Conservation (phyloP, 1,140 invertebrate species). For the Eciton burchellii region DNA sequence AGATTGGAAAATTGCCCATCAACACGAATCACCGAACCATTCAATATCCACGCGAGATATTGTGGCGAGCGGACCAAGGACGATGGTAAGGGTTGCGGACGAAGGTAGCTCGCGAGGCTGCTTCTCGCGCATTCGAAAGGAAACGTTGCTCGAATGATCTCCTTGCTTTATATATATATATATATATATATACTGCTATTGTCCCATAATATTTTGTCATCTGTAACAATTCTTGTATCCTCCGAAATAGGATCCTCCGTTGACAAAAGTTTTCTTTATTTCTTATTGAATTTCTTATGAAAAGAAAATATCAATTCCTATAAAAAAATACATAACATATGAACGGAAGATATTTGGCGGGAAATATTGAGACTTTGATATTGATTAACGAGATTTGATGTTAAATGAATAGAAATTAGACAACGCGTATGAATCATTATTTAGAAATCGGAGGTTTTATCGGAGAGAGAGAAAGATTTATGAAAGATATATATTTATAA, state of each 20-base stretch:
- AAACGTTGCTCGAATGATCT: slow-evolving; percentile 58
- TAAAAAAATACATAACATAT: no score
- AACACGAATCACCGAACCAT: slow-evolving; percentile 70
- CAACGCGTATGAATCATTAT: no score
- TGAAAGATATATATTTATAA: not conserved
- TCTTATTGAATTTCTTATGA: no score
- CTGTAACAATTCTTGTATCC: not conserved
- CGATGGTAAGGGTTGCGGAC: slow-evolving; percentile 23
- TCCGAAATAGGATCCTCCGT: not conserved
- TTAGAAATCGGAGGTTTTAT: no score
- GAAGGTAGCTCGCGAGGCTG: not conserved
- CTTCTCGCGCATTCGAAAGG: slow-evolving; percentile 45
- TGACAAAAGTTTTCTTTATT: not conserved
- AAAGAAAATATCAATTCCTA: no score
- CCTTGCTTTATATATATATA: slow-evolving; percentile 16
- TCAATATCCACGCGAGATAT: slow-evolving; percentile 73
- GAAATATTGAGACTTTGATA: no score
- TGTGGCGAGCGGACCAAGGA: slow-evolving; percentile 42
- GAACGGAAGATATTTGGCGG: no score
- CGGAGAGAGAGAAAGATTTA: no score
- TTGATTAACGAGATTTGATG: no score
- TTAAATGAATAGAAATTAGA: no score
- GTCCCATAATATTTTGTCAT: not conserved
- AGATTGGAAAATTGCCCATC: slow-evolving; percentile 76
- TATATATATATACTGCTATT: not conserved